phyloP scores from a whole-genome alignment of 2,888 invertebrate genomes.

The Hirudinaria manillensis region DNA sequence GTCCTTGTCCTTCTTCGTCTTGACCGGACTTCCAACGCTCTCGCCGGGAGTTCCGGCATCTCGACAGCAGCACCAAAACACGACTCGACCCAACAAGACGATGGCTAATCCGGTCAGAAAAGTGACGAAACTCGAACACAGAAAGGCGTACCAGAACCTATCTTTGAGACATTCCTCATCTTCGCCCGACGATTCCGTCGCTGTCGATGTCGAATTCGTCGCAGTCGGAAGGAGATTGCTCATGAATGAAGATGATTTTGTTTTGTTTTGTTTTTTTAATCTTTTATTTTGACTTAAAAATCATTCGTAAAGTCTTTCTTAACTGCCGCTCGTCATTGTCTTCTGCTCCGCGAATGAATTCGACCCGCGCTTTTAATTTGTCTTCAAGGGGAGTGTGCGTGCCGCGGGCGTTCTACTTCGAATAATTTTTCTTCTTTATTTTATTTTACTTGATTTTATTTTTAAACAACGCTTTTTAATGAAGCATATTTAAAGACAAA shows the following conservation, averaged over 20 bases:
- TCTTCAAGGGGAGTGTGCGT: no score
- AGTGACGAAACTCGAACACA: constrained; percentile 27
- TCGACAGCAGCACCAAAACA: constrained; percentile 25
- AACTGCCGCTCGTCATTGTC: no score
- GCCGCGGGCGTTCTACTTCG: no score
- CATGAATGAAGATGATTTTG: constrained; percentile 1
- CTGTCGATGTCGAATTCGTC: neutral
- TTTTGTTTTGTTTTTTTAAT: no score
- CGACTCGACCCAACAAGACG: constrained; percentile 19
- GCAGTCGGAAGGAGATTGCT: neutral
- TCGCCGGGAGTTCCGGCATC: constrained; percentile 18
- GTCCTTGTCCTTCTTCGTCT: constrained; percentile 12
- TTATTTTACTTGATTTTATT: no score
- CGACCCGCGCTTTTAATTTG: no score
- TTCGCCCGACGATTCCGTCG: neutral
- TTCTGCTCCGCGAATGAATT: no score
- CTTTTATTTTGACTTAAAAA: no score
- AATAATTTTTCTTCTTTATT: no score
- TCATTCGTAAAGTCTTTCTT: no score
- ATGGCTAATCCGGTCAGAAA: constrained; percentile 23
- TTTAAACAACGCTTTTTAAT: no score
- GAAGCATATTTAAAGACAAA: no score
- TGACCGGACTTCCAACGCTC: neutral
- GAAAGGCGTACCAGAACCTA: constrained; percentile 26
- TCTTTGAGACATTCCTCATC: constrained; percentile 29